A percentile compares a stretch with the other conserved stretches of the same genome.
These are phyloP conservation scores for Periophthalmodon schlosseri DNA, from an alignment of 2,113 vertebrate genomes.

Conservation along the genomic window DNA sequence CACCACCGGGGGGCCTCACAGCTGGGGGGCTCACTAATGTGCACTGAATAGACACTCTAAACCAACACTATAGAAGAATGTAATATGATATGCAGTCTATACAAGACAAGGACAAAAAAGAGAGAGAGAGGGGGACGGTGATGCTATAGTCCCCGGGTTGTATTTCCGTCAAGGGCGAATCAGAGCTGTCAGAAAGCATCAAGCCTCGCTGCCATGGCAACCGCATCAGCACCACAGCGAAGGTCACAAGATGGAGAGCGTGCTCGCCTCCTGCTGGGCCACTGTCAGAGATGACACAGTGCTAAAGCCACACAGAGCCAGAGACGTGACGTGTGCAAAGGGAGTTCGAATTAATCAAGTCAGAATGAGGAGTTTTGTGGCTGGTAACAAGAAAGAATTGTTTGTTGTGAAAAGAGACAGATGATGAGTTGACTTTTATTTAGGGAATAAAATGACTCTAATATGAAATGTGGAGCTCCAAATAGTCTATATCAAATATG, in stretches of 20 bases:
- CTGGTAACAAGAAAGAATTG: constrained; percentile 26
- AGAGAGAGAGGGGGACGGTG: constrained; percentile 22
- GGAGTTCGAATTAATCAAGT: constrained; percentile 30
- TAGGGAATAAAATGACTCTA: constrained; percentile 36
- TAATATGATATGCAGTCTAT: constrained; percentile 36
- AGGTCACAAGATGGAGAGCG: constrained; percentile 74
- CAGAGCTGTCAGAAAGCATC: constrained; percentile 75
- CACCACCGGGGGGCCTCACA: constrained; percentile 58
- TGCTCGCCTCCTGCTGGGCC: constrained; percentile 61
- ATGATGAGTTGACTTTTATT: constrained; percentile 48
- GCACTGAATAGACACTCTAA: constrained; percentile 45
- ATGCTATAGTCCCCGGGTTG: constrained; percentile 42
- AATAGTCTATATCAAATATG: constrained; percentile 11
- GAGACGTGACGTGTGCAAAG: constrained; percentile 28
- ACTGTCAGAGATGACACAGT: constrained; percentile 65
- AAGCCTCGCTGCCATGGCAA: constrained; percentile 74
- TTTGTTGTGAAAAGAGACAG: constrained; percentile 40
- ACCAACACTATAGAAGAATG: constrained; percentile 44
- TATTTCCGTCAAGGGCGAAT: constrained; percentile 73
- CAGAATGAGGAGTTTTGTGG: constrained; percentile 1
- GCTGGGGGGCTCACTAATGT: constrained; percentile 29
- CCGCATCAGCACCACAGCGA: constrained; percentile 58
- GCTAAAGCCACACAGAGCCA: constrained; percentile 36
- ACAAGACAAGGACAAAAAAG: constrained; percentile 49
- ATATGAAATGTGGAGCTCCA: constrained; percentile 34